Evolutionary conservation across 2,797 vertebrate genomes (phyloP).

Genomic region (Lacerta agilis): DNA sequence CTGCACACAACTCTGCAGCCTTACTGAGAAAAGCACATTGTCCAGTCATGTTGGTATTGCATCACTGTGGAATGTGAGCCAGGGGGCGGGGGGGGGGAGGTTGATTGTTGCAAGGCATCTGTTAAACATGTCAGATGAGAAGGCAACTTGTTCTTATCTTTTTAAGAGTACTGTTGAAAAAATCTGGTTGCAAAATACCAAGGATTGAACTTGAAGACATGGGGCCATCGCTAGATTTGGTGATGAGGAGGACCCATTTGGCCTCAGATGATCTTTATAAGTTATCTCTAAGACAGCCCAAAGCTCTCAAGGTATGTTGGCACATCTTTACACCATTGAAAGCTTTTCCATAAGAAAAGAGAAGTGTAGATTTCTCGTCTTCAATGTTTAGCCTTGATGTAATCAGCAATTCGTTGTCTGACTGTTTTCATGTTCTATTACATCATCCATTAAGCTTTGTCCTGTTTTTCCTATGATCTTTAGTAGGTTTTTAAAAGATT

Average conservation of each 20-base stretch:
- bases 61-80: neutral
- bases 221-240: constrained; percentile 90
- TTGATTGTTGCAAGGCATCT: neutral
- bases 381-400: neutral
- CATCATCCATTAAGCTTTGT: neutral
- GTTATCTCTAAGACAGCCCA: constrained; percentile 86
- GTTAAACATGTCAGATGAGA: neutral
- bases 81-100: neutral
- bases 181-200: constrained; percentile 93
- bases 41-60: neutral
- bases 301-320: constrained; percentile 87
- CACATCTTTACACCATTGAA: neutral
- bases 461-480: neutral
- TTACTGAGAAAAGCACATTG: neutral
- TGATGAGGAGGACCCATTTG: constrained; percentile 89
- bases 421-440: neutral
- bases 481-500: neutral
- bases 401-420: neutral
- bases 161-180: constrained; percentile 88
- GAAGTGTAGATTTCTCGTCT: neutral
- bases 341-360: neutral
- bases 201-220: constrained; percentile 96
- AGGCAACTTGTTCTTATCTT: neutral
- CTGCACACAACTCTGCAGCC: neutral
- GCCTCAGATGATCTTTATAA: constrained; percentile 95